Base-by-base conservation (phyloP, 2,888 invertebrate genomes). In the Philonicus albiceps region DNA sequence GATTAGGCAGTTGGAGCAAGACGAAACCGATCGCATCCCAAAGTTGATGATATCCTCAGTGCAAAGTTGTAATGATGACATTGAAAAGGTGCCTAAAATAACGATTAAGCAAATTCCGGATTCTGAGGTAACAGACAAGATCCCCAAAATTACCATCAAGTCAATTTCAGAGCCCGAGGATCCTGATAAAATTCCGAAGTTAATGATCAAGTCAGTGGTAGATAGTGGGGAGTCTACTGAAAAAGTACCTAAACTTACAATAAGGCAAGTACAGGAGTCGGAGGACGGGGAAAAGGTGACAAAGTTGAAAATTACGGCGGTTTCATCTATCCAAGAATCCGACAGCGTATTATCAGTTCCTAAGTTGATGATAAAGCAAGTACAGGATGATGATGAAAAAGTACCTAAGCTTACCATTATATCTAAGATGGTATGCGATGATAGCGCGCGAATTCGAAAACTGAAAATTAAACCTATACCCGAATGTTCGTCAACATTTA, bases 221-320 rank as follows among this genome's bases (percentile, higher is more conserved):
- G 91, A 91, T 87, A 30, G 31, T 37, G 43, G 64, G 6, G 87
- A 86, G 8, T 90, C 90, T 93, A 55, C 93, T 93, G 30, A 93
- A 93, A 90, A 92, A 92, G 88, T 93, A 93, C 55, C 93, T 93
- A 88, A 92, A 92, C 88, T 91, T 91, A 89, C 94, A 88, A 94
- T 94, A 88, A 94, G 94, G 91, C 94, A 94, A 3, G 92, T 94
- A 87, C 89, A 91, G 34, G 92, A 92, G 89, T 90, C 91, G 30
- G 88, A 87, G 49, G 80, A 87, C 43, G 72, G 86, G 1, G 89
- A 89, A 74, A 90, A 90, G 88, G 90, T 92, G 87, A 92, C 92
- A 22, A 92, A 92, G 88, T 86, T 92, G 49, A 92, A 83, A 64
- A 6, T 76, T 7, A 64, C 64, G 6, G 22, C 27, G 11, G 64